Percentiles rank a stretch among this genome's conserved stretches.
Evolutionary conservation across 2,888 invertebrate genomes (phyloP).

Genomic region (Sipha maydis): DNA sequence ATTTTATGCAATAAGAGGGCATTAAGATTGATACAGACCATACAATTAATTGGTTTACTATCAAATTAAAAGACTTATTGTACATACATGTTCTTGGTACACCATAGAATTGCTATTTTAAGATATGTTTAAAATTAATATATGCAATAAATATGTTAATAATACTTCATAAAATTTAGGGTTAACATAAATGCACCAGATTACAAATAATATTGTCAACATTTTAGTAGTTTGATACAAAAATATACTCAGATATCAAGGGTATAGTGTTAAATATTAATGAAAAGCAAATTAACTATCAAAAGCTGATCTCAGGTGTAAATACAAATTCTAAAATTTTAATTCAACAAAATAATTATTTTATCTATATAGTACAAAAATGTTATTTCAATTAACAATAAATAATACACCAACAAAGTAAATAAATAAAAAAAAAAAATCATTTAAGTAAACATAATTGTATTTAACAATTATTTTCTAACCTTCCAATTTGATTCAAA

Average conservation of each 20-base stretch:
- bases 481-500: background rate
- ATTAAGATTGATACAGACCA: background rate
- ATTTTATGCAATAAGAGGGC: too few relatives aligned
- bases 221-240: too few relatives aligned
- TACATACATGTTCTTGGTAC: background rate
- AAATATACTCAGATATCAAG: too few relatives aligned
- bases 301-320: too few relatives aligned
- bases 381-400: too few relatives aligned
- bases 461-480: constrained; percentile 32
- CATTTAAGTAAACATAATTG: background rate
- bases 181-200: background rate
- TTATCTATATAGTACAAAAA: too few relatives aligned
- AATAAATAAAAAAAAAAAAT: too few relatives aligned
- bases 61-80: background rate
- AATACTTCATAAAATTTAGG: background rate
- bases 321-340: too few relatives aligned
- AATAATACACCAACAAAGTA: too few relatives aligned
- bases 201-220: background rate
- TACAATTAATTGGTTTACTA: background rate
- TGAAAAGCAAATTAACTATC: too few relatives aligned
- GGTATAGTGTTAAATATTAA: too few relatives aligned
- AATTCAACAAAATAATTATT: too few relatives aligned
- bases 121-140: background rate
- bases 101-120: background rate
- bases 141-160: background rate